Percentiles rank a stretch among this genome's conserved stretches.
phyloP scores from a whole-genome alignment of 2,888 invertebrate genomes.

The Microplitis deprimator region DNA sequence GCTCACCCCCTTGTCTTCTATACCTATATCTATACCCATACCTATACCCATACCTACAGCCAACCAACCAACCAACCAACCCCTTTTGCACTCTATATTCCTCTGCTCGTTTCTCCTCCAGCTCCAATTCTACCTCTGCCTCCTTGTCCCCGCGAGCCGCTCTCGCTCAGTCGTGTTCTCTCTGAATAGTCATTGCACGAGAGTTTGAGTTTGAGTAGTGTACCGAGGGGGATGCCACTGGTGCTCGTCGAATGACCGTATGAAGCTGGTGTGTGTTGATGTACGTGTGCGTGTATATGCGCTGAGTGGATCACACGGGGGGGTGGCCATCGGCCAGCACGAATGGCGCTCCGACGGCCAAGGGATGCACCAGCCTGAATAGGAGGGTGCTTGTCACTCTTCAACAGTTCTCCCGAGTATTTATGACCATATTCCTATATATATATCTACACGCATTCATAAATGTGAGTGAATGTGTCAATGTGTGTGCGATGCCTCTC shows the following conservation, averaged over 20 bases:
- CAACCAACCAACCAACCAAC: not conserved
- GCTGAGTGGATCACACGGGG: constrained; percentile 64
- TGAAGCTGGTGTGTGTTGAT: not conserved
- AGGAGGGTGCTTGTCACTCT: constrained; percentile 52
- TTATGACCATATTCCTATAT: constrained; percentile 47
- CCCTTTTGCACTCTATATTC: not conserved
- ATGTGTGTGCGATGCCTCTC: constrained; percentile 23
- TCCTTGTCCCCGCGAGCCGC: constrained; percentile 42
- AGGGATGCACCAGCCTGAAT: constrained; percentile 37
- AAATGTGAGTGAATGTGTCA: constrained; percentile 39
- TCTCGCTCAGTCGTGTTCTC: constrained; percentile 38
- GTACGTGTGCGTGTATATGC: constrained; percentile 49
- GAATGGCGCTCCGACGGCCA: constrained; percentile 53
- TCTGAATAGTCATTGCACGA: constrained; percentile 65
- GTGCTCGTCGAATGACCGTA: constrained; percentile 48
- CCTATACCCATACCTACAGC: constrained; percentile 48
- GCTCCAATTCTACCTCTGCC: constrained; percentile 7
- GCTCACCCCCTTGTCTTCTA: constrained; percentile 47
- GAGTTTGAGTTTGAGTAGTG: constrained; percentile 49
- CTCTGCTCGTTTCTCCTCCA: constrained; percentile 3
- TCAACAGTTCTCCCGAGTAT: constrained; percentile 51
- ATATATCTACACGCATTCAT: constrained; percentile 17
- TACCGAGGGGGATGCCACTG: constrained; percentile 17
- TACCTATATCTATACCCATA: constrained; percentile 38
- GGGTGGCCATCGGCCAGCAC: constrained; percentile 57